Percentiles rank a stretch among this genome's conserved stretches.
These are phyloP conservation scores for Myotis lucifugus DNA, from an alignment of 2,113 vertebrate species.

Conservation along the genomic window DNA sequence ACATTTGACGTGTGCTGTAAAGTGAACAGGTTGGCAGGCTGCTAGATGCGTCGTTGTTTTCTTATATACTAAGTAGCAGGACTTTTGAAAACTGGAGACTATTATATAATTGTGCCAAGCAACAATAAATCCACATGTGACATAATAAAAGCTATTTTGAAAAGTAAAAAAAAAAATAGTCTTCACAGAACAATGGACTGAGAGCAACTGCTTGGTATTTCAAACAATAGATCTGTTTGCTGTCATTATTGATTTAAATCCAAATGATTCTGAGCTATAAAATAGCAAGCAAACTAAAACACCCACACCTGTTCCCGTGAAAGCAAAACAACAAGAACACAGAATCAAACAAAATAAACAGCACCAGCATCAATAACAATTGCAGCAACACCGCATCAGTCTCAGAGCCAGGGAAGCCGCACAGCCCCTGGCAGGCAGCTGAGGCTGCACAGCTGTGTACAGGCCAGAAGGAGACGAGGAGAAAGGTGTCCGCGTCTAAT, in stretches of 20 bases:
- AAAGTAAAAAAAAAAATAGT: not conserved
- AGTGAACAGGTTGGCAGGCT: not conserved
- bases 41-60: constrained; percentile 1
- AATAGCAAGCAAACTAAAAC: not conserved
- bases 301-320: not conserved
- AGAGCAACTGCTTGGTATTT: not conserved
- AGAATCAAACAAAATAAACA: not conserved
- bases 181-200: not conserved
- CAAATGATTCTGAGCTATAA: not conserved
- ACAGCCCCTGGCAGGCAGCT: rapidly evolving
- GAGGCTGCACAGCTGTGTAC: rapidly evolving
- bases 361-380: no score
- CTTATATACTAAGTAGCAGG: constrained; percentile 39
- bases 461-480: rapidly evolving
- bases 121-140: not conserved
- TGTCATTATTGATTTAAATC: not conserved
- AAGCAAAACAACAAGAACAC: not conserved
- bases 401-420: rapidly evolving
- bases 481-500: not conserved
- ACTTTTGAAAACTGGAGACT: not conserved
- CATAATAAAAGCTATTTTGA: not conserved
- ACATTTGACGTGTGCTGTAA: not conserved
- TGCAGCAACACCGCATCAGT: rapidly evolving
- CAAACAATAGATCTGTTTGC: not conserved
- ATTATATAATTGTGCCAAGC: not conserved